Percentiles rank a stretch among this genome's conserved stretches.
Conservation (phyloP, 2,888 invertebrate species). For the Aradus depressus region DNA sequence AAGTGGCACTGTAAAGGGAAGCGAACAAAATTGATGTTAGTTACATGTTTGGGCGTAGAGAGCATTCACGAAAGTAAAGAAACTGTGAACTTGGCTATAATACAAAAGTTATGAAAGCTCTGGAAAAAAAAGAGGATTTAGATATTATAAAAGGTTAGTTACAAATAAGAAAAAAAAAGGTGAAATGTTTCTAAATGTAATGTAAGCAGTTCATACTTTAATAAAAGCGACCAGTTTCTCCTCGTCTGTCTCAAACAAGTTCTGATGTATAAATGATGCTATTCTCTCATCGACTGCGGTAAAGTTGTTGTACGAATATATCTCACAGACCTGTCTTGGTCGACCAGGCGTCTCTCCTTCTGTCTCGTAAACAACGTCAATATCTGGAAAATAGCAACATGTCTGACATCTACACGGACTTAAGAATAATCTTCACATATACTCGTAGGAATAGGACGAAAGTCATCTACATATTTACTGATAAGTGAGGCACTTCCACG, state of each 20-base stretch:
- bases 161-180: not conserved
- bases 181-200: not conserved
- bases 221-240: conserved; percentile 44
- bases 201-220: conserved; percentile 34
- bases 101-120: conserved; percentile 2
- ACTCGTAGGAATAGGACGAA: no score
- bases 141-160: not conserved
- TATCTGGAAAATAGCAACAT: no score
- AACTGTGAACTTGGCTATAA: not conserved
- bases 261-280: conserved; percentile 45
- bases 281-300: conserved; percentile 46
- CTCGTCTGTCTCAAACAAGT: conserved; percentile 43
- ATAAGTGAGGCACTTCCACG: no score
- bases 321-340: conserved; percentile 33
- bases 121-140: not conserved
- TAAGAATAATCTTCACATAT: no score
- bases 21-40: not conserved
- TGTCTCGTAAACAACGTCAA: not conserved
- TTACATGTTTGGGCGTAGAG: not conserved
- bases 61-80: not conserved
- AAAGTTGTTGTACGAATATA: conserved; percentile 45
- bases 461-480: no score
- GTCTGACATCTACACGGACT: no score
- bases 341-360: conserved; percentile 8
- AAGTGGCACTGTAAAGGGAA: conserved; percentile 21